Evolutionary conservation across 2,113 vertebrate genomes (phyloP), one percentile per base, ranked within the genome.

Genomic region (Leuciscus idus): DNA sequence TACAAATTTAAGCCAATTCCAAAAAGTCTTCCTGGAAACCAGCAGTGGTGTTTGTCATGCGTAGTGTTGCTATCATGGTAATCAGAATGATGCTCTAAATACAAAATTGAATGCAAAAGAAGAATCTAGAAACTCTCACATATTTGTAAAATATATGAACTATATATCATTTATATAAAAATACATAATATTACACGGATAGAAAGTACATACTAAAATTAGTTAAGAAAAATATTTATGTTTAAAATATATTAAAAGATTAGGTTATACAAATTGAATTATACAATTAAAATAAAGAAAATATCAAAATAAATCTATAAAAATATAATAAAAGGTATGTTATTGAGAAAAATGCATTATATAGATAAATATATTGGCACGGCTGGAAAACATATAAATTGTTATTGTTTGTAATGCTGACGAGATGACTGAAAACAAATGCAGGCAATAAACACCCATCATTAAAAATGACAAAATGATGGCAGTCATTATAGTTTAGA

Each of bases 11-110:
- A 64, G 11, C 43, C 46, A 72, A 86, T 74, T 86, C 46, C 57
- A 72, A 86, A 50, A 83, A 57, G 89, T 84, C 84, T 93, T 93
- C 93, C 90, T 89, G 92, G 93, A 90, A 95, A 46, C 83, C 78
- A 85, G 80, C 33, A 68, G 36, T 72, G 1, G 39, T 76, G 89
- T 92, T 90, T 90, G 90, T 92, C 92, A 93, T 88, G 84, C 52
- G 66, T 21, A 39, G 68, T 23, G 57, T 23, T 23, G 23, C 66
- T 39, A 57, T 57, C 52, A 39, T 11, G 39, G 68, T 19, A 72
- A 39, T 23, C 68, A 72, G 21, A 46, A n/a, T 73, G 21, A 73
- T 43, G 66, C 11, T n/a, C 10, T 28, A 30, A 17, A 66, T 17
- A 6, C 62, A 30, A 13, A 7, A 30, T 2, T 46, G 5, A n/a